phyloP scores from a whole-genome alignment of 2,797 vertebrate genomes.

The Sphaeramia orbicularis region DNA sequence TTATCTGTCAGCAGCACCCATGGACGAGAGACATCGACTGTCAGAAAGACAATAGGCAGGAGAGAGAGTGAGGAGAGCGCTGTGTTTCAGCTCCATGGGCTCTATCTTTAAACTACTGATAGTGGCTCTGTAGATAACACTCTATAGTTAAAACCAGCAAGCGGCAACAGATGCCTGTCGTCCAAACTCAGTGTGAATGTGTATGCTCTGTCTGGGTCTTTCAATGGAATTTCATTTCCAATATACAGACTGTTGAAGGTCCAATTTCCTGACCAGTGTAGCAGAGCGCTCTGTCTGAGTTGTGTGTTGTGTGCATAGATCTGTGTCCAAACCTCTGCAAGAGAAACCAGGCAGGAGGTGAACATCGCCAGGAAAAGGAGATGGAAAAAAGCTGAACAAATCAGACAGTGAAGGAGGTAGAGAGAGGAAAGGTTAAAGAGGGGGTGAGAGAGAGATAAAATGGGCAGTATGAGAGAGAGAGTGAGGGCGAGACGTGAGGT shows the following conservation, averaged over 20 bases:
- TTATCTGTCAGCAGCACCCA: constrained; percentile 60
- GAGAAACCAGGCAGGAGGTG: constrained; percentile 60
- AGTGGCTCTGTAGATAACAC: constrained; percentile 49
- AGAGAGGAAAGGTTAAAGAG: constrained; percentile 3
- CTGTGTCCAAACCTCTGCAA: constrained; percentile 40
- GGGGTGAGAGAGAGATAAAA: background rate
- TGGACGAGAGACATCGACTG: constrained; percentile 39
- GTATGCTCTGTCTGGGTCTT: constrained; percentile 22
- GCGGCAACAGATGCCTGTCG: constrained; percentile 23
- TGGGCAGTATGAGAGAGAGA: constrained; percentile 1
- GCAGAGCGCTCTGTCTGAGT: constrained; percentile 26
- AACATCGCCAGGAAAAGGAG: constrained; percentile 31
- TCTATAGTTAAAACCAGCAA: constrained; percentile 45
- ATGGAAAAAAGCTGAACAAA: constrained; percentile 22
- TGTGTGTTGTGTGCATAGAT: constrained; percentile 16
- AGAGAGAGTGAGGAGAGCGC: constrained; percentile 10
- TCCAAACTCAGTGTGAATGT: constrained; percentile 24
- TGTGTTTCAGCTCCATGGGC: constrained; percentile 23
- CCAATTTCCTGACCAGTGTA: constrained; percentile 69
- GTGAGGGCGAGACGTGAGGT: constrained; percentile 16
- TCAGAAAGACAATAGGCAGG: constrained; percentile 32
- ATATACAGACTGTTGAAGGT: constrained; percentile 64
- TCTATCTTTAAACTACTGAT: constrained; percentile 59
- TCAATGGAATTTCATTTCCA: constrained; percentile 71
- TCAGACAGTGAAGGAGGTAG: constrained; percentile 24